Conservation (phyloP, 2,888 invertebrate species). For the Aproaerema taeniolella region DNA sequence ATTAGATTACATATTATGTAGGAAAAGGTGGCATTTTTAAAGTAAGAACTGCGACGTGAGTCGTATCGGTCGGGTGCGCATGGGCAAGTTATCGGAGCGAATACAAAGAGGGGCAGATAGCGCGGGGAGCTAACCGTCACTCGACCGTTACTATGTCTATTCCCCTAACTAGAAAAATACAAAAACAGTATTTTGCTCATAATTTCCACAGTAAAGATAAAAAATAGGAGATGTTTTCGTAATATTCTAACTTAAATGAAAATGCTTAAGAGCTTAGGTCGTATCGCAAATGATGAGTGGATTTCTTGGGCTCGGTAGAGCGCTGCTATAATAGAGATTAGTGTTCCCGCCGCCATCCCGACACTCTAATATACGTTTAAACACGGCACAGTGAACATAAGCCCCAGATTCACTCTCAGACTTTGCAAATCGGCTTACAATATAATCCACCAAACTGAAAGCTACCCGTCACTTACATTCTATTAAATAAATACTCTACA, state of each 20-base stretch:
- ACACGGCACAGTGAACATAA: conserved; percentile 39
- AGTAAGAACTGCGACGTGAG: conserved; percentile 65
- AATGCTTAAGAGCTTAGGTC: too few relatives aligned
- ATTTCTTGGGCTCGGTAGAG: conserved; percentile 41
- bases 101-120: conserved; percentile 76
- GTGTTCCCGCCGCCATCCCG: conserved; percentile 38
- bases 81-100: conserved; percentile 77
- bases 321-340: conserved; percentile 54
- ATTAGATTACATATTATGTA: too few relatives aligned
- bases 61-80: conserved; percentile 75
- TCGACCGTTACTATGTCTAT: conserved; percentile 74
- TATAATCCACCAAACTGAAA: conserved; percentile 45
- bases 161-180: conserved; percentile 75
- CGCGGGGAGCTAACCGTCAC: conserved; percentile 75
- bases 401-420: conserved; percentile 42
- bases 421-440: conserved; percentile 58
- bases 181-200: neutral
- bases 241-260: conserved; percentile 13
- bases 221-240: too few relatives aligned
- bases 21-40: too few relatives aligned
- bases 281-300: conserved; percentile 40
- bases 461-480: conserved; percentile 25
- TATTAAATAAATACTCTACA: too few relatives aligned
- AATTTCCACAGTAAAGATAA: neutral
- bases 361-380: conserved; percentile 52